phyloP scores from a whole-genome alignment of 2,888 invertebrate genomes.

The Metellina segmentata region DNA sequence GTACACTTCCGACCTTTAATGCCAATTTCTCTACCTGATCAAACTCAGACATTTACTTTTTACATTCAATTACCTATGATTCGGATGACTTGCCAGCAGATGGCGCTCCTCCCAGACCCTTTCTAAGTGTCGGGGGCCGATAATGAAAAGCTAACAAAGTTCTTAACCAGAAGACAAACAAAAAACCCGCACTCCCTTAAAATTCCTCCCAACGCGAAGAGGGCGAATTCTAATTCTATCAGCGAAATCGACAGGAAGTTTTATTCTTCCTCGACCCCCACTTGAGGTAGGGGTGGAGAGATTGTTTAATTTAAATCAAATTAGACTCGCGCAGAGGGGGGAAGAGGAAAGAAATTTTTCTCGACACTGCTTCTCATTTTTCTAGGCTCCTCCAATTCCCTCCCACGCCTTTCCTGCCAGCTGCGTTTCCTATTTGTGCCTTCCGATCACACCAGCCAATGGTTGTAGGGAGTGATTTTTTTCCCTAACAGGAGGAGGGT shows the following conservation, averaged over 20 bases:
- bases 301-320: conserved; percentile 50
- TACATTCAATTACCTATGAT: background rate
- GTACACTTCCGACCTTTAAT: too few species aligned
- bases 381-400: background rate
- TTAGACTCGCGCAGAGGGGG: background rate
- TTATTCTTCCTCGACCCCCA: background rate
- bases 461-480: background rate
- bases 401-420: background rate
- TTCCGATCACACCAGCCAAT: conserved; percentile 22
- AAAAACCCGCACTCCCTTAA: background rate
- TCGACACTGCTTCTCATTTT: background rate
- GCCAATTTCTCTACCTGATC: background rate
- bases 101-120: background rate
- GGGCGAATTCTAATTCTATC: conserved; percentile 43
- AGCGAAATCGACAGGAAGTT: background rate
- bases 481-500: background rate
- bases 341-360: conserved; percentile 4
- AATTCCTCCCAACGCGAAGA: conserved; percentile 3
- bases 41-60: background rate
- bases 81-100: background rate
- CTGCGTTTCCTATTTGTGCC: conserved; percentile 23
- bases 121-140: background rate
- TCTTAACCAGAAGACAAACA: conserved; percentile 7
- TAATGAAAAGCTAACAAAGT: conserved; percentile 32
- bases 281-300: background rate